A percentile compares a stretch with the other conserved stretches of the same genome.
phyloP scores from a whole-genome alignment of 2,113 vertebrate genomes.

The Myotis lucifugus region DNA sequence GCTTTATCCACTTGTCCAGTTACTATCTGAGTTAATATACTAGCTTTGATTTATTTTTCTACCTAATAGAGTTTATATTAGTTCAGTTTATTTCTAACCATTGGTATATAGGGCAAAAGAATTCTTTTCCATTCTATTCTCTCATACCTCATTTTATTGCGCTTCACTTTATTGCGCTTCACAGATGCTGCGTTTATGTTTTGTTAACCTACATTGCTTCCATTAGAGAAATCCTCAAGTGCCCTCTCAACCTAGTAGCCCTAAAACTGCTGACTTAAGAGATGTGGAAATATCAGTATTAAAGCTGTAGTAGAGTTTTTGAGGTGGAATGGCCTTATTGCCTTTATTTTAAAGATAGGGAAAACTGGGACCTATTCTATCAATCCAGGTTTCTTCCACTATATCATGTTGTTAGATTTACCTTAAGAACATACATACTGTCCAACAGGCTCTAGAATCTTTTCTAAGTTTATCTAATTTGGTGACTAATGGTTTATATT shows the following conservation, averaged over 20 bases:
- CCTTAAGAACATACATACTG: background rate
- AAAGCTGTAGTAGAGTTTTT: background rate
- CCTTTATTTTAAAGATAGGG: conserved; percentile 34
- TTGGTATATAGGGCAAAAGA: background rate
- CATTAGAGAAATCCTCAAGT: background rate
- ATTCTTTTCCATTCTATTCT: background rate
- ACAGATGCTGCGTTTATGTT: background rate
- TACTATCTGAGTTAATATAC: conserved; percentile 2
- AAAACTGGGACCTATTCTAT: background rate
- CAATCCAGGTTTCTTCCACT: background rate
- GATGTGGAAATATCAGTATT: background rate
- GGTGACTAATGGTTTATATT: conserved; percentile 46
- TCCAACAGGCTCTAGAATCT: background rate
- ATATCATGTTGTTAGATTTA: background rate
- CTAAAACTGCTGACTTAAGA: background rate
- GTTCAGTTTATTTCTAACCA: background rate
- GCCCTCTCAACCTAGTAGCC: background rate
- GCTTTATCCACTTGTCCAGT: background rate
- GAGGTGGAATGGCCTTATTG: background rate
- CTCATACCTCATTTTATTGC: background rate
- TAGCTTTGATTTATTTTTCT: conserved; percentile 7
- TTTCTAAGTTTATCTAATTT: conserved; percentile 33
- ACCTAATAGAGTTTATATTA: background rate
- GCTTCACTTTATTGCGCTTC: background rate
- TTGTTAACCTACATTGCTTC: background rate